Percentiles rank a stretch among this genome's conserved stretches.
phyloP scores from a whole-genome alignment of 1,140 invertebrate genomes.

The Megalopta genalis region DNA sequence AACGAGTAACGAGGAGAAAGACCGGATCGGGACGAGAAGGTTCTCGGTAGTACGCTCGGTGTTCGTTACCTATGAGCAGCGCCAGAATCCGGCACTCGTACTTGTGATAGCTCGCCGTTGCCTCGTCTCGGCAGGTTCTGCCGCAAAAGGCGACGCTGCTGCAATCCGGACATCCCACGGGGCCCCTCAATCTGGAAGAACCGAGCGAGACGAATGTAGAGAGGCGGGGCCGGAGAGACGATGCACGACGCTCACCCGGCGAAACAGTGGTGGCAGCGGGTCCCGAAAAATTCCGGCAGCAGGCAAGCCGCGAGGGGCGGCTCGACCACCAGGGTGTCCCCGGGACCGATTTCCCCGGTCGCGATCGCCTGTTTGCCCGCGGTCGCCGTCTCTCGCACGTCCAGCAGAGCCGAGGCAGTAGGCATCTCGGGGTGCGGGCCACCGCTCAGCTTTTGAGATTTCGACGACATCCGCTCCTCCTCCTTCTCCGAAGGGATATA shows the following conservation, averaged over 20 bases:
- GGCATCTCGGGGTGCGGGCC: conserved; percentile 38
- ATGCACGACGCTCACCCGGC: conserved; percentile 78
- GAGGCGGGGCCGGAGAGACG: neutral
- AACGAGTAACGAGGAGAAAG: no score
- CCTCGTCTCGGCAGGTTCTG: conserved; percentile 84
- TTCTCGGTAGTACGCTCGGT: no score
- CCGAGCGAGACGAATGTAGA: neutral
- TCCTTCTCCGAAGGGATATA: no score
- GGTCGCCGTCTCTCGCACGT: conserved; percentile 76
- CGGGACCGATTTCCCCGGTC: conserved; percentile 81
- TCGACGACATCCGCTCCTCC: no score
- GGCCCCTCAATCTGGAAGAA: conserved; percentile 80
- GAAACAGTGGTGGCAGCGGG: conserved; percentile 92
- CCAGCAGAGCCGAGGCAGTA: conserved; percentile 66
- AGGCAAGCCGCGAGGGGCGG: conserved; percentile 88
- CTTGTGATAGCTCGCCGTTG: conserved; percentile 86
- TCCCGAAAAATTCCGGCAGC: conserved; percentile 85
- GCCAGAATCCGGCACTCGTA: conserved; percentile 91
- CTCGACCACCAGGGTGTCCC: conserved; percentile 87
- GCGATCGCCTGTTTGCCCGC: conserved; percentile 83
- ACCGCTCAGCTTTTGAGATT: neutral
- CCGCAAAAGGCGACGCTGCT: conserved; percentile 89
- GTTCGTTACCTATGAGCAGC: conserved; percentile 84
- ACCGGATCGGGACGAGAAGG: no score
- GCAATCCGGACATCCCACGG: conserved; percentile 88